These are phyloP conservation scores for Drosophila mayri DNA, from an alignment of 1,140 invertebrate genomes.

Conservation along the genomic window DNA sequence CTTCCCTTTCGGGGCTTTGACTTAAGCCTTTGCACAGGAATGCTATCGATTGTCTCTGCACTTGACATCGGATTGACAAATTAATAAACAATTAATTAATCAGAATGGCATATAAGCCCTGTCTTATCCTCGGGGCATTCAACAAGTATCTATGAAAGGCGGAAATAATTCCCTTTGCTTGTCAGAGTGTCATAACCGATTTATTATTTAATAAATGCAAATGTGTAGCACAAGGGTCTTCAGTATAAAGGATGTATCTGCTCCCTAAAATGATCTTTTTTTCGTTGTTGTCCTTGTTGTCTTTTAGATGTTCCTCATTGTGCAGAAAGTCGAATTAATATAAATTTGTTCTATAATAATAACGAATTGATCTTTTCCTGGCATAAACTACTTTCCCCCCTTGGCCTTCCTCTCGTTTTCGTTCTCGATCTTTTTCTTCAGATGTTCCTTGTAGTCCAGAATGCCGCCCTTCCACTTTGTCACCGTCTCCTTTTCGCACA, in stretches of 20 bases:
- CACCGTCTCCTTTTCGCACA: slow-evolving; percentile 97
- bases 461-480: slow-evolving; percentile 86
- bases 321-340: too few relatives aligned
- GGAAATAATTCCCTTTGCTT: neutral
- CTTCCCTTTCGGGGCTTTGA: neutral
- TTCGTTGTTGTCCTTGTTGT: too few relatives aligned
- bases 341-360: too few relatives aligned
- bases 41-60: slow-evolving; percentile 22
- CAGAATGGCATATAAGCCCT: neutral
- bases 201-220: neutral
- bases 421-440: neutral
- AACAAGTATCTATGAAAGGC: slow-evolving; percentile 22
- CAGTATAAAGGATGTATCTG: too few relatives aligned
- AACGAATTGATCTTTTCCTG: too few relatives aligned
- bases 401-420: neutral
- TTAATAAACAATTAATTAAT: slow-evolving; percentile 41
- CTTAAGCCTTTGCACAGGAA: neutral
- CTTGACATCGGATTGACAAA: slow-evolving; percentile 40
- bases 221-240: too few relatives aligned
- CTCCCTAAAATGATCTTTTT: too few relatives aligned
- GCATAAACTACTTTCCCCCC: neutral
- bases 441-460: neutral
- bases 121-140: slow-evolving; percentile 10
- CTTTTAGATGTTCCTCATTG: too few relatives aligned
- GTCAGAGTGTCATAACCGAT: neutral